Conservation (phyloP, 1,140 invertebrate genomes). For the Ptiloglossa arizonensis region DNA sequence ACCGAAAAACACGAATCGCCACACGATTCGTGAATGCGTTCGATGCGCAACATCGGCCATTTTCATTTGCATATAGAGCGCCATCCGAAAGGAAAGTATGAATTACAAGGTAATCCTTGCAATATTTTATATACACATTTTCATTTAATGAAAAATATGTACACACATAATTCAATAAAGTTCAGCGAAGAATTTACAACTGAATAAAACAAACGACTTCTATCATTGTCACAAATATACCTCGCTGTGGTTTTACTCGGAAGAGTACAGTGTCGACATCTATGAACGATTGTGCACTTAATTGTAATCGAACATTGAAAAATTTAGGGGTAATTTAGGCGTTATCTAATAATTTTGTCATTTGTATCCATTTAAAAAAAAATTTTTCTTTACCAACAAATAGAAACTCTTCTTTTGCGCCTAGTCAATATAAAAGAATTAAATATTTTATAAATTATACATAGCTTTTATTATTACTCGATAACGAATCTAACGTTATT, state of each 20-base stretch:
- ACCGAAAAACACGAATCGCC: constrained; percentile 13
- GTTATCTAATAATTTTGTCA: not conserved
- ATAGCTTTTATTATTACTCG: no score
- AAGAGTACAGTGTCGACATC: constrained; percentile 1
- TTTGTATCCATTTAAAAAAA: no score
- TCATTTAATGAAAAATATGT: not conserved
- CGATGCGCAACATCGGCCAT: constrained; percentile 22
- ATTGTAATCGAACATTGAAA: no score
- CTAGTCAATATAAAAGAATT: no score
- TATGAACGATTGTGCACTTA: not conserved
- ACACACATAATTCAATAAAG: not conserved
- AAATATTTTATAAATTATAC: no score
- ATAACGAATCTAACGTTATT: no score
- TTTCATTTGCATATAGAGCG: not conserved
- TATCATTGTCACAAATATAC: not conserved
- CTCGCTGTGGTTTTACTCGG: not conserved
- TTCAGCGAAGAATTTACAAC: not conserved
- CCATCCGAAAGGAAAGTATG: not conserved
- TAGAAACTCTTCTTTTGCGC: no score
- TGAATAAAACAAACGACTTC: not conserved
- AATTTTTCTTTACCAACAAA: no score
- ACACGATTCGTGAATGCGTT: constrained; percentile 37
- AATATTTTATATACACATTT: not conserved
- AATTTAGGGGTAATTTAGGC: no score
- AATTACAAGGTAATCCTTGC: not conserved